These are phyloP conservation scores for Callipepla californica DNA, from an alignment of 2,113 vertebrate genomes.

Conservation along the genomic window DNA sequence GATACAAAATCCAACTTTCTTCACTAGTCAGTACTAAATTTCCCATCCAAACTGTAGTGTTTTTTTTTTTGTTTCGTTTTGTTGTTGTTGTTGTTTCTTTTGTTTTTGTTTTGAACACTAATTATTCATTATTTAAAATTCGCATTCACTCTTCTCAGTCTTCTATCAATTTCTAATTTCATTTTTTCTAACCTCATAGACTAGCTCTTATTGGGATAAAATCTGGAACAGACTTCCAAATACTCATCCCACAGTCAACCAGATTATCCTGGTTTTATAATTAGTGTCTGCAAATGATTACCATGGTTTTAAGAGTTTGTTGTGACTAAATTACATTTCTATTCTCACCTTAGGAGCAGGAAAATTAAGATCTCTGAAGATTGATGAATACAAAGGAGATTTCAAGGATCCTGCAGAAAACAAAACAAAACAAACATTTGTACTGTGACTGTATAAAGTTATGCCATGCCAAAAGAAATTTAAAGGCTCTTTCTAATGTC, in stretches of 20 bases:
- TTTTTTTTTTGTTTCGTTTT: background rate
- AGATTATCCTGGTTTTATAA: background rate
- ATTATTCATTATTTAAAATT: background rate
- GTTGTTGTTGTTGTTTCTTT: background rate
- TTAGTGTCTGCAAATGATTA: background rate
- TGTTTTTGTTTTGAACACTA: background rate
- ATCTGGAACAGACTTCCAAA: background rate
- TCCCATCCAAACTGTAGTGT: background rate
- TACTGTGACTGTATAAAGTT: no score
- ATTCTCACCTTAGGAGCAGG: background rate
- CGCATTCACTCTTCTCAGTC: background rate
- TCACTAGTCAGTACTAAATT: background rate
- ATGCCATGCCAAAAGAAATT: background rate
- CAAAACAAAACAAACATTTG: background rate
- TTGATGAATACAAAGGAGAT: background rate
- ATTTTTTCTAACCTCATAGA: background rate
- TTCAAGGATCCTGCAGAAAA: background rate
- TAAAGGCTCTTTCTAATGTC: background rate
- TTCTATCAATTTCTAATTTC: background rate
- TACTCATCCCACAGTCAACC: background rate
- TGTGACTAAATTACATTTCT: background rate
- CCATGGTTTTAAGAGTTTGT: background rate
- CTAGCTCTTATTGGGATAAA: rapidly evolving
- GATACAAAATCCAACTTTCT: background rate
- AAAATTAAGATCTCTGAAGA: background rate